Evolutionary conservation across 2,888 invertebrate genomes (phyloP), one percentile per base, ranked within the genome.

Genomic region (Volucella bombylans): DNA sequence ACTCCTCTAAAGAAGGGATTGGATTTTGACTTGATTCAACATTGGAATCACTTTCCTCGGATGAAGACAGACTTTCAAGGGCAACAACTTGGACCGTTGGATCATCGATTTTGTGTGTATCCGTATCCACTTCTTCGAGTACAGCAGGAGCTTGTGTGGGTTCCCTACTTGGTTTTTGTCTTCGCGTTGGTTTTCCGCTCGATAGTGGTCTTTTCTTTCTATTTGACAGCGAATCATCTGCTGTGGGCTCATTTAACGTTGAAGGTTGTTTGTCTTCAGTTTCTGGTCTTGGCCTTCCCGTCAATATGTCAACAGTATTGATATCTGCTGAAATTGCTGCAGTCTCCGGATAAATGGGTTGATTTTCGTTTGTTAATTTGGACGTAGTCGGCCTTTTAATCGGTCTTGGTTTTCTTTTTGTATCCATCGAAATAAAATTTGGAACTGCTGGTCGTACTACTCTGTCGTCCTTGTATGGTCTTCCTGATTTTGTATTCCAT

Each of bases 141-240:
- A 31, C 0, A n/a, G n/a, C n/a, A 1, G 55, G 55, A 6, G 49
- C 39, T 39, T 15, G 15, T 8, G 39, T 39, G 57, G 69, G 49
- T 2, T 68, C 54, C 10, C 31, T n/a, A 31, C 23, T 69, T 9
- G 74, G 74, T 9, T 39, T 41, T 67, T 18, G 9, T 64, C 4
- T 18, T n/a, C 68, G 77, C 1, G 11, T 52, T 12, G 77, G 77
- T 31, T 15, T 77, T 41, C 41, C 49, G 6, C 31, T 49, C 8
- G 59, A 57, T n/a, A n/a, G 31, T 0, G 62, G 47, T 12, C 15
- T 80, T 6, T 52, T 62, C 4, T 64, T 68, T 8, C 39, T 43
- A 39, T 45, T 50, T 23, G 14, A n/a, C 4, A 55, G 6, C 0
- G 23, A 1, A 15, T 59, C 59, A 11, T 8, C 41, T 52, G 41